Conservation (phyloP, 1,140 invertebrate genomes). For the Brachionus plicatilis region DNA sequence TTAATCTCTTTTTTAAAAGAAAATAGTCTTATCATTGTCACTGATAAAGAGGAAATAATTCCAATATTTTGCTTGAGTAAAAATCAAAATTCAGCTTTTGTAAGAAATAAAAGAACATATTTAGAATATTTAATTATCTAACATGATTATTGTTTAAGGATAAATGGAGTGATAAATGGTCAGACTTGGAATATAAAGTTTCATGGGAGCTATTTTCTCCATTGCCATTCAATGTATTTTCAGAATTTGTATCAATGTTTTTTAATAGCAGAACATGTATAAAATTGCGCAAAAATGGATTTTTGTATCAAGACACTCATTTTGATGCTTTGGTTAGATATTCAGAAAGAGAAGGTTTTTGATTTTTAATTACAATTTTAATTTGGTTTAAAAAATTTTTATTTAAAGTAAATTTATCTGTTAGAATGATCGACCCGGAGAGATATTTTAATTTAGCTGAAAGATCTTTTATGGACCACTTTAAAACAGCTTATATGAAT, state of each 20-base stretch:
- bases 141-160: not conserved
- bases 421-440: not conserved
- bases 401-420: not conserved
- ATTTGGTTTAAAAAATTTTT: not conserved
- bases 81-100: not conserved
- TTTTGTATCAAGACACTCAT: not conserved
- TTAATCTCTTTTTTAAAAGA: not conserved
- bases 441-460: not conserved
- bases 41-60: not conserved
- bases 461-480: not conserved
- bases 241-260: not conserved
- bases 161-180: not conserved
- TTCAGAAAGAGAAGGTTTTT: not conserved
- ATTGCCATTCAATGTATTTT: not conserved
- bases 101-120: not conserved
- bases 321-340: not conserved
- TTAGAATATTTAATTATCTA: too few relatives aligned
- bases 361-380: not conserved
- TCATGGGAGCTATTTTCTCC: not conserved
- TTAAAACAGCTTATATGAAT: not conserved
- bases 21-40: not conserved
- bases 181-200: conserved; percentile 3
- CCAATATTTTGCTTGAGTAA: not conserved
- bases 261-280: not conserved
- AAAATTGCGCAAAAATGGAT: not conserved